These are phyloP conservation scores for Vulpes vulpes DNA, from an alignment of 2,113 vertebrate species.

Conservation along the genomic window DNA sequence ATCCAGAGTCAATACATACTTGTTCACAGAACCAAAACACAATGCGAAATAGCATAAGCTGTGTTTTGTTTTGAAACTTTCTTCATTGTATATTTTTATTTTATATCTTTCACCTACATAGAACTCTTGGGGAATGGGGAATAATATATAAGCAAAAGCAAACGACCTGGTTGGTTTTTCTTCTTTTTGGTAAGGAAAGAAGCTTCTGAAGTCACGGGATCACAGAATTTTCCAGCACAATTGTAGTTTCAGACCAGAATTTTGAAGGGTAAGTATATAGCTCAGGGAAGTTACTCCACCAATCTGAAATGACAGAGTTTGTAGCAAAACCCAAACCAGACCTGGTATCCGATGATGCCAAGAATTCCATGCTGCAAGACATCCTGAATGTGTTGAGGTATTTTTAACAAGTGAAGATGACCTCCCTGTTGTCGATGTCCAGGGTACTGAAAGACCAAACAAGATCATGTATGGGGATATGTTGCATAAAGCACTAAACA, in stretches of 20 bases:
- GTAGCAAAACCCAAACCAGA: not conserved
- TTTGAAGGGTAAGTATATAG: not conserved
- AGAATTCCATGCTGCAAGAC: not conserved
- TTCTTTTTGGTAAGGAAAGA: not conserved
- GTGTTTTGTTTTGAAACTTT: not conserved
- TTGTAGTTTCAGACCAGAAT: not conserved
- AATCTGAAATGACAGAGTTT: not conserved
- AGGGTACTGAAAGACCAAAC: not conserved
- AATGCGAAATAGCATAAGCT: not conserved
- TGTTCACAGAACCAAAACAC: not conserved
- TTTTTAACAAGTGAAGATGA: not conserved
- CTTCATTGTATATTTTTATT: not conserved
- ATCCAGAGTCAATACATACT: not conserved
- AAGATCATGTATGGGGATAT: not conserved
- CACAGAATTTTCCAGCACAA: not conserved
- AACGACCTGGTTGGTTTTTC: not conserved
- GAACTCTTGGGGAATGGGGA: not conserved
- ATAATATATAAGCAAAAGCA: not conserved
- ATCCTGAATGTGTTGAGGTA: not conserved
- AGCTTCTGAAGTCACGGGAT: not conserved
- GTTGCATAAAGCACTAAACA: not conserved
- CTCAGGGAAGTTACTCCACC: not conserved
- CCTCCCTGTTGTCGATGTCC: not conserved
- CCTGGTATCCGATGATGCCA: not conserved
- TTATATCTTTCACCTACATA: not conserved